Base-by-base conservation (phyloP, 2,797 vertebrate species). In the Buphagus erythrorhynchus region DNA sequence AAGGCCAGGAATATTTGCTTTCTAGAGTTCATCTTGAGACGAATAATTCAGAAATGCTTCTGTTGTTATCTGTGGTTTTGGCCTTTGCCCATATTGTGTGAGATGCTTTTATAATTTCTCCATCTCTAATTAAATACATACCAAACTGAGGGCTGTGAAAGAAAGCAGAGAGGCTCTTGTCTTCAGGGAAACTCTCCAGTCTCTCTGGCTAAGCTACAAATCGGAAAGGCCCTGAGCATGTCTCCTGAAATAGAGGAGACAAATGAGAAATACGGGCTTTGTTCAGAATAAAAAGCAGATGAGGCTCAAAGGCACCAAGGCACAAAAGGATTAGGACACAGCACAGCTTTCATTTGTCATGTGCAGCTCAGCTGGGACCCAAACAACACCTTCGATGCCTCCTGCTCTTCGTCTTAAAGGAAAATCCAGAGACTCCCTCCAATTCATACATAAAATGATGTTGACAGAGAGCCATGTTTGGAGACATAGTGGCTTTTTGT, bases 311-410 rank as follows among this genome's bases (percentile, higher is more conserved):
- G 49, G 57, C 75, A 57, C 78, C 43, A 74, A 65, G 61, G 75
- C 84, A 91, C 77, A 91, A 65, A 92, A 89, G 86, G 77, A 85
- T 93, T 90, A 96, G 67, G 90, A 76, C 35, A 91, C 26, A 88
- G 26, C 33, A 87, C 21, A 77, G 57, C 52, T 87, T 72, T 90
- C 80, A 86, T 87, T 94, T 88, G 82, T 90, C 79, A 38, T 54
- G 58, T 84, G 18, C 49, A 80, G 58, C 62, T 91, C 92, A 90
- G 49, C 76, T 94, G 71, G 69, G 69, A 83, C 90, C 61, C 36
- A 83, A 71, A 93, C 18, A 82, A 22, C 68, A 45, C 46, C 14
- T 35, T 46, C 61, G 3, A 77, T 83, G 35, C 38, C 73, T 86
- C 38, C 49, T 80, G 61, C 79, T 84, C 66, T 73, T 87, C 10